phyloP scores from a whole-genome alignment of 2,888 invertebrate genomes.

The Mesochorus sp. region DNA sequence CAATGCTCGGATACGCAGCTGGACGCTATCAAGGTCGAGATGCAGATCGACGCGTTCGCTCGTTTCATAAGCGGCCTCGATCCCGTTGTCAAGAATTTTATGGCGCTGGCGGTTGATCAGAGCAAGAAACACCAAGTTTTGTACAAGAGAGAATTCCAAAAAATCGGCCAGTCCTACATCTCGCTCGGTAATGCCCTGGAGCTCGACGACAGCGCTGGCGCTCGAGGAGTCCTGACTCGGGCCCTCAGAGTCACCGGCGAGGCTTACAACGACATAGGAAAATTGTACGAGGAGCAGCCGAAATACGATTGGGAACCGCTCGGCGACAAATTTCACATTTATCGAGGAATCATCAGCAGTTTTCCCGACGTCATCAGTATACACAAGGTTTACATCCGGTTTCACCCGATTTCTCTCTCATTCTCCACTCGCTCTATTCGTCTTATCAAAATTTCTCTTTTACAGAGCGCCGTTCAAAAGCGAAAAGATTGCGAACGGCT shows the following conservation, averaged over 20 bases:
- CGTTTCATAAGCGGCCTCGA: slow-evolving; percentile 94
- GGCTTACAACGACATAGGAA: slow-evolving; percentile 94
- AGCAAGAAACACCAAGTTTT: slow-evolving; percentile 93
- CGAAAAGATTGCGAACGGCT: slow-evolving; percentile 93
- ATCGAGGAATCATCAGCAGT: slow-evolving; percentile 94
- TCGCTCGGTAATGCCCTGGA: slow-evolving; percentile 92
- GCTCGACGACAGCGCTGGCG: slow-evolving; percentile 87
- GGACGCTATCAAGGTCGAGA: slow-evolving; percentile 88
- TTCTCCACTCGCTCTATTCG: too few species aligned
- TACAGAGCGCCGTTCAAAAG: slow-evolving; percentile 90
- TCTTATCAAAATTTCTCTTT: too few species aligned
- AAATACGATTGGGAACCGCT: slow-evolving; percentile 95
- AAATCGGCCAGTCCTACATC: slow-evolving; percentile 93
- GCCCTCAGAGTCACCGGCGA: slow-evolving; percentile 94
- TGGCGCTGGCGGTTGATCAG: slow-evolving; percentile 91
- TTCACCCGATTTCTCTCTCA: too few species aligned
- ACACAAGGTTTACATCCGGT: slow-evolving; percentile 87
- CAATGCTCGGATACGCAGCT: slow-evolving; percentile 92
- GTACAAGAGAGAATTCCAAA: slow-evolving; percentile 95
- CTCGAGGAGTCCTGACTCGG: slow-evolving; percentile 86
- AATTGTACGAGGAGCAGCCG: slow-evolving; percentile 94
- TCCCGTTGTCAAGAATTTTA: slow-evolving; percentile 91
- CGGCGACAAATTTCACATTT: slow-evolving; percentile 95
- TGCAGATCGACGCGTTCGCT: slow-evolving; percentile 91
- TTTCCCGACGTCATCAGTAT: slow-evolving; percentile 95